phyloP scores from a whole-genome alignment of 2,113 vertebrate species.

The Sinosuthora webbiana region DNA sequence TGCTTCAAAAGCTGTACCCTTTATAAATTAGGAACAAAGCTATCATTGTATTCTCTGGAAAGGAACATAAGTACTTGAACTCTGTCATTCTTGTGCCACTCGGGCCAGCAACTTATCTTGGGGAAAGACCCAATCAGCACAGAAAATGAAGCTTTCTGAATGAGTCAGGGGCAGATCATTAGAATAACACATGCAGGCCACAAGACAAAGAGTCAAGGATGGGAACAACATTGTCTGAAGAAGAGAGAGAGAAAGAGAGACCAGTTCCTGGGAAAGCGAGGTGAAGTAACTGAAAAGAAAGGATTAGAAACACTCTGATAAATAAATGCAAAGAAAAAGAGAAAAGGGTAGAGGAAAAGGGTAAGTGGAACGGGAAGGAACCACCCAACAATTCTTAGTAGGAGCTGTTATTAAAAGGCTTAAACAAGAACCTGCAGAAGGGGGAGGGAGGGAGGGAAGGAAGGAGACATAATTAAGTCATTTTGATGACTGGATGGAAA shows the following conservation, averaged over 20 bases:
- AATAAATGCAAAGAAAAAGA: background rate
- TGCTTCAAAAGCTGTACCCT: background rate
- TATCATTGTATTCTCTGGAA: background rate
- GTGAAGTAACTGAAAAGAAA: background rate
- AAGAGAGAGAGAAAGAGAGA: background rate
- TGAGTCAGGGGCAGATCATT: background rate
- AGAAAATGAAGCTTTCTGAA: background rate
- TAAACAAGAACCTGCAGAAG: background rate
- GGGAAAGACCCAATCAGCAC: background rate
- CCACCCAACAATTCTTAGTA: background rate
- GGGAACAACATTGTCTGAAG: background rate
- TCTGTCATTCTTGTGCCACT: background rate
- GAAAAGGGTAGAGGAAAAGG: accelerated
- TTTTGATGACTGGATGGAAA: background rate
- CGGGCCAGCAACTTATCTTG: background rate
- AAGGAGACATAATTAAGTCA: background rate
- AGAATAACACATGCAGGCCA: background rate
- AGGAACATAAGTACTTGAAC: background rate
- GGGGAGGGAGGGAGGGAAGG: background rate
- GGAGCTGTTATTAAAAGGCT: background rate
- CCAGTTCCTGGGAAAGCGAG: background rate
- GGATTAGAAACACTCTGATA: background rate
- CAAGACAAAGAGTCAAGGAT: background rate
- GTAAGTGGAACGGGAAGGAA: background rate
- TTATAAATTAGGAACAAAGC: background rate